phyloP scores from a whole-genome alignment of 1,140 invertebrate species.

The Zaprionus lachaisei region DNA sequence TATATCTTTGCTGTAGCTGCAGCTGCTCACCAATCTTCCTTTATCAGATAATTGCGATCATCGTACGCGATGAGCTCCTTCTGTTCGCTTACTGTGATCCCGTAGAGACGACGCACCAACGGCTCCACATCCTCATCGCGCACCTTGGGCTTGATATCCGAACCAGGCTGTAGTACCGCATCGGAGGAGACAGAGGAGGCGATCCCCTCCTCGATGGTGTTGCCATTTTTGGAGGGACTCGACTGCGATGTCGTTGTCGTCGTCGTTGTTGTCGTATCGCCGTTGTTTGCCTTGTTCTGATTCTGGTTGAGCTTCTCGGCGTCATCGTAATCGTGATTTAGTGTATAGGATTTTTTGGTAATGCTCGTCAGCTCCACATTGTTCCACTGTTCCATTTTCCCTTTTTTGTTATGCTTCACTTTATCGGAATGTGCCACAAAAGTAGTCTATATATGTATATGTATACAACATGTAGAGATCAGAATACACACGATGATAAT shows the following conservation, averaged over 20 bases:
- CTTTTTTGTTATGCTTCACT: constrained; percentile 37
- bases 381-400: constrained; percentile 76
- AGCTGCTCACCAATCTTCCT: constrained; percentile 76
- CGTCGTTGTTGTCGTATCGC: neutral
- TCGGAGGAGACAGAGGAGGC: constrained; percentile 11
- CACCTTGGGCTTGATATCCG: constrained; percentile 87
- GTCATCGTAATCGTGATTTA: constrained; percentile 76
- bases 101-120: constrained; percentile 88
- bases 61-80: constrained; percentile 91
- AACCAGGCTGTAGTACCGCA: constrained; percentile 85
- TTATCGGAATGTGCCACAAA: constrained; percentile 54
- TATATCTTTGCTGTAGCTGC: neutral
- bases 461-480: constrained; percentile 31
- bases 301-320: constrained; percentile 54
- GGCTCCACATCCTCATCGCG: constrained; percentile 85
- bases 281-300: constrained; percentile 27
- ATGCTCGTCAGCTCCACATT: constrained; percentile 80
- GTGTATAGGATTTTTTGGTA: constrained; percentile 78
- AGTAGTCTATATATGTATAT: neutral
- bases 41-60: constrained; percentile 90
- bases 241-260: neutral
- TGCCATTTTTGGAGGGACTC: constrained; percentile 26
- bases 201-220: neutral
- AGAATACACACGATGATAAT: constrained; percentile 54
- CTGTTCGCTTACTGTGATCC: constrained; percentile 88